phyloP scores from a whole-genome alignment of 1,140 invertebrate genomes.

The Magallana angulata region DNA sequence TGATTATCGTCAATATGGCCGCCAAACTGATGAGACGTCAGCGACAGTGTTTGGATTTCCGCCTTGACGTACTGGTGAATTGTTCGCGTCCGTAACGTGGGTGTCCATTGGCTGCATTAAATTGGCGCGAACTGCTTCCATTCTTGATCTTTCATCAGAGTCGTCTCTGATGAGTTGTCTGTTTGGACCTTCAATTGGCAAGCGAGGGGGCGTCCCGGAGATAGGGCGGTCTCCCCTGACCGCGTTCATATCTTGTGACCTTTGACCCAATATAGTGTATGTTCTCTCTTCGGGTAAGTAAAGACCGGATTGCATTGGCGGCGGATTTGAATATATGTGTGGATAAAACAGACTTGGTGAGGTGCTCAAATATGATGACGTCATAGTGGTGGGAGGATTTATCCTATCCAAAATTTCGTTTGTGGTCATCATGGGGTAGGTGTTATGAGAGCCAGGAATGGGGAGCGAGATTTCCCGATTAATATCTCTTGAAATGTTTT shows the following conservation, averaged over 20 bases:
- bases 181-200: constrained; percentile 40
- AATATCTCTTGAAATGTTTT: constrained; percentile 62
- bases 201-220: constrained; percentile 48
- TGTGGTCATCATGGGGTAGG: constrained; percentile 64
- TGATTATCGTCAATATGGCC: constrained; percentile 66
- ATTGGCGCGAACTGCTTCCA: constrained; percentile 42
- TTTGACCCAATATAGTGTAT: constrained; percentile 64
- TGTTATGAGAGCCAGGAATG: constrained; percentile 60
- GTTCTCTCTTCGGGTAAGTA: constrained; percentile 66
- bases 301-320: constrained; percentile 65
- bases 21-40: constrained; percentile 64
- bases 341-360: constrained; percentile 70
- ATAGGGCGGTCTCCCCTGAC: constrained; percentile 59
- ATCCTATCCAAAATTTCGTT: constrained; percentile 66
- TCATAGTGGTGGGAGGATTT: constrained; percentile 62
- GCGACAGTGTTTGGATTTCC: constrained; percentile 46
- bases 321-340: constrained; percentile 62
- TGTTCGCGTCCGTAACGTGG: constrained; percentile 48
- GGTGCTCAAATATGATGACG: constrained; percentile 61
- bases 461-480: constrained; percentile 66
- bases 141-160: constrained; percentile 44
- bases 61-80: constrained; percentile 57
- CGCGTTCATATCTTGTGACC: constrained; percentile 58
- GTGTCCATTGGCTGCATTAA: constrained; percentile 56
- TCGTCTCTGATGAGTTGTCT: constrained; percentile 49